A percentile compares a stretch with the other conserved stretches of the same genome.
Conservation (phyloP, 2,888 invertebrate species). For the Pristionchus maxplancki region DNA sequence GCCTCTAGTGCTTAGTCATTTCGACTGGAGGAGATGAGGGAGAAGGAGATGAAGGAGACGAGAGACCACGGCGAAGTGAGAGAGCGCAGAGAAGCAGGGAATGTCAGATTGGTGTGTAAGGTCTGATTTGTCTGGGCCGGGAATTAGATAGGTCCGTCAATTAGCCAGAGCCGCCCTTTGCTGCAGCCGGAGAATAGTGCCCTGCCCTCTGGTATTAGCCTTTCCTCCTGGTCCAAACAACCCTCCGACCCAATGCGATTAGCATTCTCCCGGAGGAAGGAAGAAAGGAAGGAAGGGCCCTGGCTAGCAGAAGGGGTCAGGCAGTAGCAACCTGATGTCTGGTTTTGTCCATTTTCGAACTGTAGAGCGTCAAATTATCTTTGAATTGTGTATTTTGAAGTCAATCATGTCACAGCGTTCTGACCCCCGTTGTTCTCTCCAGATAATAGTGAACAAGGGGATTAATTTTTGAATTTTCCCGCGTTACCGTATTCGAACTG, state of each 20-base stretch:
- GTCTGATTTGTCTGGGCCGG: background rate
- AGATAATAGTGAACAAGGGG: too few relatives aligned
- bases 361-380: too few relatives aligned
- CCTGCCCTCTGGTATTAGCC: background rate
- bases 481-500: too few relatives aligned
- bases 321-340: too few relatives aligned
- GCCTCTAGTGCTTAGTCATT: background rate
- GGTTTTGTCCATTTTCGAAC: too few relatives aligned
- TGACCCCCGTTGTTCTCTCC: too few relatives aligned
- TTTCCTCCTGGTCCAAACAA: background rate
- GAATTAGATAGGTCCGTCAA: background rate
- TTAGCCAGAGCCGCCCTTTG: background rate
- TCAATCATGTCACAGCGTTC: background rate
- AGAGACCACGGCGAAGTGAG: background rate
- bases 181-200: background rate
- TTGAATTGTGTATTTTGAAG: too few relatives aligned
- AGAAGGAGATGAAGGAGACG: background rate
- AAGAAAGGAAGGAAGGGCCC: background rate
- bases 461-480: too few relatives aligned
- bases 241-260: conserved; percentile 19
- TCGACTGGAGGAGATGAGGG: background rate
- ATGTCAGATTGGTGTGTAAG: too few relatives aligned
- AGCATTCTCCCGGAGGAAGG: background rate
- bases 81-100: background rate
- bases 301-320: background rate